These are phyloP conservation scores for Galleria mellonella DNA, from an alignment of 1,140 invertebrate genomes.

Conservation along the genomic window DNA sequence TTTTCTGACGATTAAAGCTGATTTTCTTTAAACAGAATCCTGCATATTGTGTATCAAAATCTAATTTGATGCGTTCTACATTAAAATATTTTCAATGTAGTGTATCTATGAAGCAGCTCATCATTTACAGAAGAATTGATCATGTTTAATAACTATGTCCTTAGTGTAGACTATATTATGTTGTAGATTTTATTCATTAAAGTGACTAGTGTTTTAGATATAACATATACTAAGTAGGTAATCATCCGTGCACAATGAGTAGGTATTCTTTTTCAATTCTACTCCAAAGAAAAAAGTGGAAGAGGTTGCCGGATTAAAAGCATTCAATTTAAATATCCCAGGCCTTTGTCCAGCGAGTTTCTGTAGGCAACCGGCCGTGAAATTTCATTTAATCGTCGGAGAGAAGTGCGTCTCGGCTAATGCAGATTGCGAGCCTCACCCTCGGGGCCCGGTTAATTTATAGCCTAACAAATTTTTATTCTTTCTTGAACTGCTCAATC, in stretches of 20 bases:
- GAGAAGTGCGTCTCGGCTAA: slow-evolving; percentile 67
- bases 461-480: slow-evolving; percentile 69
- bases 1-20: no score
- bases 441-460: slow-evolving; percentile 59
- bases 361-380: slow-evolving; percentile 57
- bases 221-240: no score
- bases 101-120: no score
- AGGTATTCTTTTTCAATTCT: slow-evolving; percentile 5
- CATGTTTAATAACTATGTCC: no score
- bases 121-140: no score
- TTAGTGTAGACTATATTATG: no score
- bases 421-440: slow-evolving; percentile 62
- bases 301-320: slow-evolving; percentile 51
- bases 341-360: slow-evolving; percentile 59
- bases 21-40: no score
- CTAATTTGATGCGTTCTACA: no score
- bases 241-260: not conserved
- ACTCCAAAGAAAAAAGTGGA: slow-evolving; percentile 30
- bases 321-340: slow-evolving; percentile 64
- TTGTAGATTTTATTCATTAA: no score
- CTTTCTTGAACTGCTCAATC: slow-evolving; percentile 58
- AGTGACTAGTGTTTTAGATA: no score
- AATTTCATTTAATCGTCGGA: slow-evolving; percentile 69
- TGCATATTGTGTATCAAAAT: no score
- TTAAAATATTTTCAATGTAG: no score